Base-by-base conservation (phyloP, 92 coral and sea anemone genomes). In the Parazoanthus atlanticus region DNA sequence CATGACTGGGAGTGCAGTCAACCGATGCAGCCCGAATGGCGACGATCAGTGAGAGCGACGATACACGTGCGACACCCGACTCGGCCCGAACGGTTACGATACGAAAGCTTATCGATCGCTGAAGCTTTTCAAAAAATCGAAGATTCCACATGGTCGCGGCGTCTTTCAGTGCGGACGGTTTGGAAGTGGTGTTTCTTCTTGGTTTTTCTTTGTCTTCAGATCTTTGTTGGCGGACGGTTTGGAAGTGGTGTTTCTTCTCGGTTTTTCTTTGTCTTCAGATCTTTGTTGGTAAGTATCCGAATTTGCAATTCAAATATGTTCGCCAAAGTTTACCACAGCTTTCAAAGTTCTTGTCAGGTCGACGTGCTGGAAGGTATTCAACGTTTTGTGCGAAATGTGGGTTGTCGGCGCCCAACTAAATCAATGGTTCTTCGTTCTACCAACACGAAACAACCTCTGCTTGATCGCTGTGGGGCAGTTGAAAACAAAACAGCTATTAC, bases 61-160 rank as follows among this genome's bases (percentile, higher is more conserved):
- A 74, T 74, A 31, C 79, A 74, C 79, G n/a, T 74, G 79, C 79
- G 41, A 74, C 28, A 16, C 78, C 2, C 25, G 33, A 31, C 79
- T 4, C 67, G 33, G 83, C 36, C 67, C 67, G 83, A 79, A 29
- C 67, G 83, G 83, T 79, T 52, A 79, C 69, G 69, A 79, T n/a
- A 79, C 83, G 67, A 79, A 79, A 79, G 69, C 0, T 47, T 79
- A 79, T 49, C 83, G 40, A 46, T 79, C 67, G 83, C 67, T 79
- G 67, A 79, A 79, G 67, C 83, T 47, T 47, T 79, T 79, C 0
- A 77, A 79, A 79, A 77, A 28, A 13, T 9, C 67, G 67, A 79
- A 79, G 66, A 79, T 79, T 79, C 83, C 83, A 49, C 38, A 79
- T 46, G 83, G 83, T 79, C 40, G 83, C 67, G n/a, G n/a, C 69